A percentile compares a stretch with the other conserved stretches of the same genome.
Evolutionary conservation across 2,888 invertebrate species (phyloP).

Genomic region (Cyaniris semiargus): DNA sequence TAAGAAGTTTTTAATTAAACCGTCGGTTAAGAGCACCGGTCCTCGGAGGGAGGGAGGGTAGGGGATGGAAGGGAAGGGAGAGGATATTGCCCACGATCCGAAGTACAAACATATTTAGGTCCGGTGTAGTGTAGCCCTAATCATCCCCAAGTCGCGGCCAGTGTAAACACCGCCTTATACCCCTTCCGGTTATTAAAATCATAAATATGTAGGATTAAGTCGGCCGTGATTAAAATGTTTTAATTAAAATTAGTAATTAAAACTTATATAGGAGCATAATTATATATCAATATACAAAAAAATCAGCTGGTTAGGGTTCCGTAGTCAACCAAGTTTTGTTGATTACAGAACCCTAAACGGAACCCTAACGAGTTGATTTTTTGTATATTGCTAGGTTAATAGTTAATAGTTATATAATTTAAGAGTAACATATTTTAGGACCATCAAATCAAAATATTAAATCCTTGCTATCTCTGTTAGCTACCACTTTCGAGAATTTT

Average conservation of each 20-base stretch:
- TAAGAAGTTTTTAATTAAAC: conserved; percentile 81
- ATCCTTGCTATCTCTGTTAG: too few species aligned
- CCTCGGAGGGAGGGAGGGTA: conserved; percentile 50
- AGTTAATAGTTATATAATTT: too few species aligned
- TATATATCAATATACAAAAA: too few species aligned
- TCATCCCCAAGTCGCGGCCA: conserved; percentile 62
- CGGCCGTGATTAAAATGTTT: conserved; percentile 2
- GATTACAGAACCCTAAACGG: too few species aligned
- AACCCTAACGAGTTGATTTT: too few species aligned
- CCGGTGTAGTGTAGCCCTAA: conserved; percentile 73
- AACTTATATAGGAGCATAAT: not conserved
- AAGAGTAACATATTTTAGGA: too few species aligned
- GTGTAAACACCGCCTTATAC: conserved; percentile 64
- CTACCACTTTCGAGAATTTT: too few species aligned
- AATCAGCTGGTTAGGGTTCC: too few species aligned
- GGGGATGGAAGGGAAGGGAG: conserved; percentile 72
- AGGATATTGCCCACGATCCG: conserved; percentile 73
- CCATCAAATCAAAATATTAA: too few species aligned
- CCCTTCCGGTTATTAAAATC: conserved; percentile 58
- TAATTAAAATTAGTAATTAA: conserved; percentile 10
- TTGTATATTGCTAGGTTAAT: too few species aligned
- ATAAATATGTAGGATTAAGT: conserved; percentile 30
- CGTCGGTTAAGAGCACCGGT: conserved; percentile 74
- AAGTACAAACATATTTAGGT: conserved; percentile 80
- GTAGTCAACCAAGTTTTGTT: too few species aligned